Conservation (phyloP, 2,797 vertebrate species). For the Schizopygopsis pylzovi region DNA sequence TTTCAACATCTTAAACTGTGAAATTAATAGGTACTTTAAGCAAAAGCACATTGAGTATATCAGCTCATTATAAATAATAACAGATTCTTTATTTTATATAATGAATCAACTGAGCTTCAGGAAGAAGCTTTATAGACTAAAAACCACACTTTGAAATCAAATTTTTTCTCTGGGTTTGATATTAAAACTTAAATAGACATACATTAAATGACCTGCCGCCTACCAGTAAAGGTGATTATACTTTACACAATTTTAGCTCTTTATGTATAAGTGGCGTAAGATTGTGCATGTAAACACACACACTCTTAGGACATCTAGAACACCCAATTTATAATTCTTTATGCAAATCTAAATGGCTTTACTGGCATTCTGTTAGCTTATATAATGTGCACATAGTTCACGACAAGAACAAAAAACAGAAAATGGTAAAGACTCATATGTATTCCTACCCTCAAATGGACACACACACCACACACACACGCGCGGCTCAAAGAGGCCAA, state of each 20-base stretch:
- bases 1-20: background rate
- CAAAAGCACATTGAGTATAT: background rate
- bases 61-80: background rate
- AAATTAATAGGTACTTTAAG: background rate
- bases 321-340: background rate
- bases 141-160: background rate
- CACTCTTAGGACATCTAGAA: background rate
- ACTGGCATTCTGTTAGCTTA: background rate
- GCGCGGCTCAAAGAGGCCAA: background rate
- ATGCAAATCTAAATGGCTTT: background rate
- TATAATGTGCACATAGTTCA: background rate
- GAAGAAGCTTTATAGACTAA: no score
- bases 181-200: background rate
- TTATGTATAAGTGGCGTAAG: background rate
- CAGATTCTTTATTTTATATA: background rate
- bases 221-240: background rate
- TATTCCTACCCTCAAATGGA: background rate
- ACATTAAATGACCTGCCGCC: background rate
- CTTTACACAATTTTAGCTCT: background rate
- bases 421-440: background rate
- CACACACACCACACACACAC: background rate
- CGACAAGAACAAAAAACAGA: no score
- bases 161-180: background rate
- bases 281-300: background rate
- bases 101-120: background rate